Evolutionary conservation across 2,797 vertebrate genomes (phyloP).

Genomic region (Lepus oiostolus): DNA sequence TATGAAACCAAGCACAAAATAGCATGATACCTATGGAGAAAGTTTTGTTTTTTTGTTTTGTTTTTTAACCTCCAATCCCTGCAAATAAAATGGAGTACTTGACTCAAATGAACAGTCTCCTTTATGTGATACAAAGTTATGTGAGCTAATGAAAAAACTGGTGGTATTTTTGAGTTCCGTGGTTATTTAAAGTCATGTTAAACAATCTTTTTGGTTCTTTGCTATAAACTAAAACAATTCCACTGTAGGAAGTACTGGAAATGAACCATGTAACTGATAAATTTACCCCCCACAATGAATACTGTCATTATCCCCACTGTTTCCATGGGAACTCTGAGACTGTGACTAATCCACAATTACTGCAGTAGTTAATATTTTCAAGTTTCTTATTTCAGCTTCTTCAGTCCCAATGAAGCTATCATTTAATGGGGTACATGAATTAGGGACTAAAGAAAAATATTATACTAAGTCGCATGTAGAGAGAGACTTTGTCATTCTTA

Average conservation of each 20-base stretch:
- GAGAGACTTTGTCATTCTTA: neutral
- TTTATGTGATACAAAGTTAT: neutral
- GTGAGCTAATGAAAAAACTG: neutral
- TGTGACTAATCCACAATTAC: neutral
- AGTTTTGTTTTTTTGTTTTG: neutral
- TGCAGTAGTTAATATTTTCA: neutral
- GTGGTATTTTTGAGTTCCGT: neutral
- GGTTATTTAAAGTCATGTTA: neutral
- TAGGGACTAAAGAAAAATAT: neutral
- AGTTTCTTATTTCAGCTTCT: neutral
- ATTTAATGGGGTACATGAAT: neutral
- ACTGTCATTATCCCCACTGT: accelerated
- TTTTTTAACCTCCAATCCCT: neutral
- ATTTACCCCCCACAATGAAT: accelerated
- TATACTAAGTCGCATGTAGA: neutral
- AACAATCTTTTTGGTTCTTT: neutral
- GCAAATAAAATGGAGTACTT: neutral
- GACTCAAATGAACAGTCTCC: neutral
- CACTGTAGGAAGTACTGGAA: neutral
- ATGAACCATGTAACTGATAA: neutral
- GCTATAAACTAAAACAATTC: neutral
- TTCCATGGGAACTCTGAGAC: neutral
- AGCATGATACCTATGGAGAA: accelerated
- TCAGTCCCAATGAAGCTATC: neutral
- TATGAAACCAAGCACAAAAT: neutral